Base-by-base conservation (phyloP, 2,888 invertebrate genomes). In the Lissonota sp. region DNA sequence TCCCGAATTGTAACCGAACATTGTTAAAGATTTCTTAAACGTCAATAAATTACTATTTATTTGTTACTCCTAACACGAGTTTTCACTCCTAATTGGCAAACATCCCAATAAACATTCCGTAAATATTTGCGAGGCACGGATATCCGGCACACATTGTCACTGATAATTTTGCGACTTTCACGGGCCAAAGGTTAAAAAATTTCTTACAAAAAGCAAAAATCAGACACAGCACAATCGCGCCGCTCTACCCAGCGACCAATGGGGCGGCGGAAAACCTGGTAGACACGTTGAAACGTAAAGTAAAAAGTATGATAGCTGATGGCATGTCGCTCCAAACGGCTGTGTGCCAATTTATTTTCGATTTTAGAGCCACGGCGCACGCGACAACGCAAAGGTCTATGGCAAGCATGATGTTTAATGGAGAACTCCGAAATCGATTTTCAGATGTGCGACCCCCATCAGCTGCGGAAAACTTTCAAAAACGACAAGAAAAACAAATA, bases 141-240 rank as follows among this genome's bases (percentile, higher is more conserved):
- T 84, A 77, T 14, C 86, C 86, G n/a, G 42, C 73, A 26, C 26
- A 26, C 26, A 26, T 26, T 26, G 26, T 26, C 26, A 26, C 26
- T 26, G 26, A 26, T 26, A 88, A 88, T 60, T 86, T 85, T 6
- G 73, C 84, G 51, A 86, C 87, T 5, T 88, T 88, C 73, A 53
- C 8, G 82, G 84, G 39, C 53, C 80, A 67, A 26, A 26, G 26
- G 26, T 26, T 26, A 1, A 1, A 26, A 26, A 26, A 26, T 26
- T 49, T 49, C 5, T n/a, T 12, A 10, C 10, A 10, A 49, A 49
- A 49, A 49, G 10, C 49, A 10, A 12, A 12, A n/a, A 49, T 49
- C 12, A 49, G 12, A 12, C 49, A 49, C 12, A n/a, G 3, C n/a
- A n/a, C 12, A n/a, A n/a, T 12, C 0, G 49, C 49, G 12, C 49